Conservation (phyloP, 2,888 invertebrate genomes). For the Bombyx huttoni region DNA sequence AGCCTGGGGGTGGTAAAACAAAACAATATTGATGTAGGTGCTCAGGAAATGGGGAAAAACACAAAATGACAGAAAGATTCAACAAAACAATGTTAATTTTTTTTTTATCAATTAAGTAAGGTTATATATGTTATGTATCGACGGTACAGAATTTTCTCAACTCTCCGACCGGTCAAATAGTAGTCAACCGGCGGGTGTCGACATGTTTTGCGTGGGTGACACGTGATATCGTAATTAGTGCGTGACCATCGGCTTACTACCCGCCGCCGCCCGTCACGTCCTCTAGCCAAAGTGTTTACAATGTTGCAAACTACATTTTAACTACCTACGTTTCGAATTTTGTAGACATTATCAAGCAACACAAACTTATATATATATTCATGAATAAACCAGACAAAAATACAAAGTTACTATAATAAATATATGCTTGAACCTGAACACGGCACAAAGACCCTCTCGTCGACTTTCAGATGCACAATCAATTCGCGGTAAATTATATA, state of each 20-base stretch:
- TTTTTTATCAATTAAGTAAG: too few species aligned
- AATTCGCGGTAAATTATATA: constrained; percentile 71
- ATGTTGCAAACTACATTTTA: constrained; percentile 1
- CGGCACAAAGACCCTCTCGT: constrained; percentile 5
- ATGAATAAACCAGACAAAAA: neutral
- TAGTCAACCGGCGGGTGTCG: constrained; percentile 16
- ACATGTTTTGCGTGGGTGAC: constrained; percentile 52
- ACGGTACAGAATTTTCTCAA: too few species aligned
- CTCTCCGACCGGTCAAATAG: constrained; percentile 11
- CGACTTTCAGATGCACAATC: constrained; percentile 51
- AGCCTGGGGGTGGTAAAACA: too few species aligned
- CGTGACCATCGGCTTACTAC: constrained; percentile 38
- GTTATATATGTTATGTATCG: too few species aligned
- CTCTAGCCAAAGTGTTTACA: constrained; percentile 13
- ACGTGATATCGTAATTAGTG: constrained; percentile 64
- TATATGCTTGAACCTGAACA: constrained; percentile 1
- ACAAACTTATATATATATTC: neutral
- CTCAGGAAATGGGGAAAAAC: too few species aligned
- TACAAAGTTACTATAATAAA: neutral
- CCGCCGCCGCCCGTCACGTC: constrained; percentile 8
- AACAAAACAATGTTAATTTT: too few species aligned
- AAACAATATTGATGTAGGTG: too few species aligned
- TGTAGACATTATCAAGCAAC: neutral
- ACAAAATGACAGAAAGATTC: too few species aligned
- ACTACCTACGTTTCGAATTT: neutral